Evolutionary conservation across 2,797 vertebrate genomes (phyloP), one percentile per base, ranked within the genome.

Genomic region (Notolepis coatsorum): DNA sequence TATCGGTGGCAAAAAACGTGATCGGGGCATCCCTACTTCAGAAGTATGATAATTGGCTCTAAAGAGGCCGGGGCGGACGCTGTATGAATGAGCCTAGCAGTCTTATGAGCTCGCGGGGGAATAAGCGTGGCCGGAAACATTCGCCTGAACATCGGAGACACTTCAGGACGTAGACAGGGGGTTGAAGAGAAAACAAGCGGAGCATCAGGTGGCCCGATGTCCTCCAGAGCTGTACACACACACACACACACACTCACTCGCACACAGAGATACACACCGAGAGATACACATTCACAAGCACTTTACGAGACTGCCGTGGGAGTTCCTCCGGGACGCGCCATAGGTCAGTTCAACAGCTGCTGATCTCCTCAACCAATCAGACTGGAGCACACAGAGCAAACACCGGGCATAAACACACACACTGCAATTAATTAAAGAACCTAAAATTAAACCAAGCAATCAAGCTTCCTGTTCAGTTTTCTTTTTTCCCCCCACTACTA

Each of bases 391-490:
- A 81, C 49, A 73, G 85, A 71, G 77, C 67, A 79, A 70, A 72
- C 68, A 80, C 65, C 37, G 45, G 10, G 68, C 56, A 79, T 71
- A 79, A 84, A 85, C 65, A 73, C 56, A 67, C 2, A 25, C 28
- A n/a, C n/a, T n/a, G n/a, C n/a, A n/a, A n/a, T n/a, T 82, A 86
- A 86, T 87, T 89, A 83, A 83, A 74, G 60, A 76, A 61, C 43
- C 63, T 56, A 39, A 71, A 81, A 82, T 84, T 58, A 84, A 84
- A 86, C 71, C 65, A 55, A 71, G 72, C 73, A 77, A 84, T 85
- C 77, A 81, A 56, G 72, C 67, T 21, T 57, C 59, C 60, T 48
- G 39, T 60, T 60, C 23, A 1, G 1, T 47, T 21, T 27, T 13
- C 59, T 54, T 64, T 47, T 50, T 37, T 13, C 6, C 35, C 59